Evolutionary conservation across 2,888 invertebrate species (phyloP).

Genomic region (Cephus rjabovi): DNA sequence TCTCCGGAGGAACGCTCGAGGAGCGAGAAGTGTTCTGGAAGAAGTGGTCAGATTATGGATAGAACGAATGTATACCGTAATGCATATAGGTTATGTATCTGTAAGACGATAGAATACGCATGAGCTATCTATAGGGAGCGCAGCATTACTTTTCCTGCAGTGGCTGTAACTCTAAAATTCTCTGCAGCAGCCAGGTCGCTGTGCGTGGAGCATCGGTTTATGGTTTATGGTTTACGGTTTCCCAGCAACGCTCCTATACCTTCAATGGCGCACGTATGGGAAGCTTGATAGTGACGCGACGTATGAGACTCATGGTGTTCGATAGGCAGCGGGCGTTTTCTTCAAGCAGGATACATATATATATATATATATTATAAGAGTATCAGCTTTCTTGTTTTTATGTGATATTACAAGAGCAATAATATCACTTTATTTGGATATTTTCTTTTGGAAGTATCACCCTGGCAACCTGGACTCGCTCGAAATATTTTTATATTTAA

Average conservation of each 20-base stretch:
- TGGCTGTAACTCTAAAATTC: background rate
- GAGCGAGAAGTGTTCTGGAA: background rate
- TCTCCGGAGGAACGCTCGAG: background rate
- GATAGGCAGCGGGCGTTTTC: background rate
- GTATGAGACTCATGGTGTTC: background rate
- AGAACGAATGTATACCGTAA: background rate
- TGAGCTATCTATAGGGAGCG: background rate
- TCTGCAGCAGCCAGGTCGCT: background rate
- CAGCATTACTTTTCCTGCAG: background rate
- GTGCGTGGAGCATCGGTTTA: background rate
- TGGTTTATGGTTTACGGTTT: background rate
- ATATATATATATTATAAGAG: background rate
- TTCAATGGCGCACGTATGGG: background rate
- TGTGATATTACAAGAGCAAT: background rate
- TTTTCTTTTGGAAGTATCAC: background rate
- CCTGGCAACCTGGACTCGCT: background rate
- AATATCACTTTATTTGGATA: background rate
- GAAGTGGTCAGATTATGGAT: background rate
- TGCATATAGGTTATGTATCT: background rate
- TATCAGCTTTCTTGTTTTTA: background rate
- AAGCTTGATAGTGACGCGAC: background rate
- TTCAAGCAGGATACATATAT: background rate
- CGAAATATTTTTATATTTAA: background rate
- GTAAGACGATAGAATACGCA: background rate
- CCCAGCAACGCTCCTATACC: background rate